These are phyloP conservation scores for Alethe castanea DNA, from an alignment of 2,113 vertebrate genomes.

Conservation along the genomic window DNA sequence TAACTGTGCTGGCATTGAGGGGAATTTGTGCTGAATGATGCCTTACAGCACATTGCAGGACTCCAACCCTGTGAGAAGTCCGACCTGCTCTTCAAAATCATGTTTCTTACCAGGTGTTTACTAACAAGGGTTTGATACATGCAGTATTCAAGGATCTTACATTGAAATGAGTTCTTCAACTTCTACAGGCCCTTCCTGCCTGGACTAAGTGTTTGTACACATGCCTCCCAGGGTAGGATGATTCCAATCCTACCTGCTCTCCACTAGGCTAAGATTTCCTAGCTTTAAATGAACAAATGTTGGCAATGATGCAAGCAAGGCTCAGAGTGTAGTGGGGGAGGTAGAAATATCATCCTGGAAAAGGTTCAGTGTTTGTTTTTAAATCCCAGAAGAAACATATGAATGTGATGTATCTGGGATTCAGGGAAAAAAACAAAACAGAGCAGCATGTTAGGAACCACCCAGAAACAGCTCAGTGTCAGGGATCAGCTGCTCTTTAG, in stretches of 20 bases:
- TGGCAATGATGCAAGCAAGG: slow-evolving; percentile 31
- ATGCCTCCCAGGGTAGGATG: neutral
- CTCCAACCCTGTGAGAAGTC: neutral
- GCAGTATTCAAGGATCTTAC: neutral
- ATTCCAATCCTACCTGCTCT: neutral
- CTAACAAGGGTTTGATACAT: neutral
- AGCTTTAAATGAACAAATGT: slow-evolving; percentile 32
- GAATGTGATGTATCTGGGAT: neutral
- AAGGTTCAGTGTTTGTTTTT: slow-evolving; percentile 45
- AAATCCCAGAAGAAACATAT: slow-evolving; percentile 22
- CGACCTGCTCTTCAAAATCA: neutral
- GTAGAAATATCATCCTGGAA: slow-evolving; percentile 31
- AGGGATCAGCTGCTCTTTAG: slow-evolving; percentile 48
- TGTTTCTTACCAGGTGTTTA: neutral
- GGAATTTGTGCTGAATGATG: neutral
- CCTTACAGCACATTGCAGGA: neutral
- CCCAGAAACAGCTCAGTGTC: slow-evolving; percentile 14
- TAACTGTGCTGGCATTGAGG: neutral
- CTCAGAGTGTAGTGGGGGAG: neutral
- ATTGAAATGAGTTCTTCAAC: neutral
- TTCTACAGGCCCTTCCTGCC: neutral
- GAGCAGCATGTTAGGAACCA: slow-evolving; percentile 4
- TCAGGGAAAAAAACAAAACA: neutral
- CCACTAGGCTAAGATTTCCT: neutral
- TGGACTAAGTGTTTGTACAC: neutral